Evolutionary conservation across 2,113 vertebrate genomes (phyloP).

Genomic region (Semnopithecus entellus): DNA sequence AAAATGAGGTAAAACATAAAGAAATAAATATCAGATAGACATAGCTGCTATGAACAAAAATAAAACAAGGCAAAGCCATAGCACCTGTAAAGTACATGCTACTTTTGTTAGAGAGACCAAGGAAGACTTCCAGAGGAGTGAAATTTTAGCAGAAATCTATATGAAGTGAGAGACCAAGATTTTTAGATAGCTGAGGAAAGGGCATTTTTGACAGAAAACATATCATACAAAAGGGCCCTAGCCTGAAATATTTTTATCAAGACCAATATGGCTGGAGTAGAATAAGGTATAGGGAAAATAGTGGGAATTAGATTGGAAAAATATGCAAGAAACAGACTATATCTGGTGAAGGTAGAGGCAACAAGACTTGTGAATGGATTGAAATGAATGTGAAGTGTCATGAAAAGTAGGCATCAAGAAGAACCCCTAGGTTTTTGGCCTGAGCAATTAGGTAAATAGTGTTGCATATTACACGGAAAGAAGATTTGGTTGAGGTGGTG

Average conservation of each 20-base stretch:
- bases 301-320: neutral
- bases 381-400: neutral
- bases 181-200: neutral
- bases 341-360: neutral
- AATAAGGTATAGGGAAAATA: neutral
- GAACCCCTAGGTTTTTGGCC: neutral
- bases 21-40: neutral
- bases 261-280: neutral
- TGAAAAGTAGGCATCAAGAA: neutral
- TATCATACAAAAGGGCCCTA: neutral
- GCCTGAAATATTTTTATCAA: neutral
- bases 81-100: neutral
- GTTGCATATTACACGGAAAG: neutral
- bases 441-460: neutral
- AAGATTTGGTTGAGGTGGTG: too few relatives aligned
- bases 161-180: neutral
- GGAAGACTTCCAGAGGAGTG: neutral
- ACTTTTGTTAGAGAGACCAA: neutral
- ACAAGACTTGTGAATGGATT: neutral
- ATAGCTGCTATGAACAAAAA: neutral
- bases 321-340: neutral
- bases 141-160: neutral
- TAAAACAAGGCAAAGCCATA: neutral
- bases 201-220: neutral
- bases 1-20: neutral